Evolutionary conservation across 2,113 vertebrate genomes (phyloP), one percentile per base, ranked within the genome.

Genomic region (Empidonax alnorum): DNA sequence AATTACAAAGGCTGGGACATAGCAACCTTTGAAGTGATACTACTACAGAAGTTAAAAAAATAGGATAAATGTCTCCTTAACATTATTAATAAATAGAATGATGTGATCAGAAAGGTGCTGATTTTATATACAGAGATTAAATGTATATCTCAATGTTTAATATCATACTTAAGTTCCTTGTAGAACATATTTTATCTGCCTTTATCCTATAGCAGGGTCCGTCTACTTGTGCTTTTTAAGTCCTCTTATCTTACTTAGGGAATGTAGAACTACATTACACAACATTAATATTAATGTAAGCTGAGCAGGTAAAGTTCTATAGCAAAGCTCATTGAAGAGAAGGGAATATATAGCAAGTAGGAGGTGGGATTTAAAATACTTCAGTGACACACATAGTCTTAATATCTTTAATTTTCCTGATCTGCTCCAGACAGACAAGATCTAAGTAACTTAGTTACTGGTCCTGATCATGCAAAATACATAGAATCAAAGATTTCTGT

Each of bases 381-480:
- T 73, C 78, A 81, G 1, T 50, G 47, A 50, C 56, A 84, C 19
- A 21, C 30, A 63, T 6, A 47, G 37, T 44, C 39, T 47, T 72
- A 90, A 95, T 68, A 72, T 27, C 42, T 90, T 72, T 76, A 68
- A 82, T 94, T 88, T 94, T 88, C 44, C 82, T 72, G 33, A 72
- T 61, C 78, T 81, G 62, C 47, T 63, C 65, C 56, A 79, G 78
- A 50, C 44, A 73, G 85, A 61, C 18, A 82, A 92, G 58, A 68
- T 14, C 42, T 68, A 47, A 84, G 46, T 14, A 58, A 46, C 30
- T 27, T 35, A 69, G 55, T 28, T 69, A 4, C 37, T 16, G 42
- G 18, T 75, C 17, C 56, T 58, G n/a, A 53, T 44, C 41, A 14
- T 4, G 7, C 12, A 66, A 52, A 86, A 81, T 20, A n/a, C 15